These are phyloP conservation scores for Sarcophilus harrisii DNA, from an alignment of 2,797 vertebrate genomes.

Conservation along the genomic window DNA sequence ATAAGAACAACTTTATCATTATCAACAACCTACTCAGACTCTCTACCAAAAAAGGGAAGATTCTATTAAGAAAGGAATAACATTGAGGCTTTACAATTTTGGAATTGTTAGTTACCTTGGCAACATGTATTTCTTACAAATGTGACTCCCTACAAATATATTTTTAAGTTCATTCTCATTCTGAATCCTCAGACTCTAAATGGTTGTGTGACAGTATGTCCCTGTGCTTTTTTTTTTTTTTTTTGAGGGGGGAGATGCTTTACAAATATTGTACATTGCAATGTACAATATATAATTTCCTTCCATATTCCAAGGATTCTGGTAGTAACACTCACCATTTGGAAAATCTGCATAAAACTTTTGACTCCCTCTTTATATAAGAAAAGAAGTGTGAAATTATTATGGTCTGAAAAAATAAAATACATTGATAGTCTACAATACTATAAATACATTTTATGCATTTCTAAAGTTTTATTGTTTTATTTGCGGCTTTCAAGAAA, in stretches of 20 bases:
- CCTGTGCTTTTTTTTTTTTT: too few relatives aligned
- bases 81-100: background rate
- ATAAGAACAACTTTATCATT: background rate
- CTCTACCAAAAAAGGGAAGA: background rate
- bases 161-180: background rate
- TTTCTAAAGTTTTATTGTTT: background rate
- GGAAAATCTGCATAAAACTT: background rate
- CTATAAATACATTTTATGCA: background rate
- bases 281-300: background rate
- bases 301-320: background rate
- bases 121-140: background rate
- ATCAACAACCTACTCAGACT: background rate
- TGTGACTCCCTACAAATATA: background rate
- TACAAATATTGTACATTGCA: background rate
- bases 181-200: background rate
- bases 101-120: background rate
- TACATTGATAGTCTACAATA: background rate
- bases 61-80: background rate
- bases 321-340: background rate
- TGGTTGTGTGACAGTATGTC: background rate
- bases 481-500: background rate
- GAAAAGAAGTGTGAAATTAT: background rate
- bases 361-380: background rate
- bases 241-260: background rate
- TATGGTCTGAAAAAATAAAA: background rate